A percentile compares a stretch with the other conserved stretches of the same genome.
These are phyloP conservation scores for Xanthia togata DNA, from an alignment of 2,888 invertebrate species.

Conservation along the genomic window DNA sequence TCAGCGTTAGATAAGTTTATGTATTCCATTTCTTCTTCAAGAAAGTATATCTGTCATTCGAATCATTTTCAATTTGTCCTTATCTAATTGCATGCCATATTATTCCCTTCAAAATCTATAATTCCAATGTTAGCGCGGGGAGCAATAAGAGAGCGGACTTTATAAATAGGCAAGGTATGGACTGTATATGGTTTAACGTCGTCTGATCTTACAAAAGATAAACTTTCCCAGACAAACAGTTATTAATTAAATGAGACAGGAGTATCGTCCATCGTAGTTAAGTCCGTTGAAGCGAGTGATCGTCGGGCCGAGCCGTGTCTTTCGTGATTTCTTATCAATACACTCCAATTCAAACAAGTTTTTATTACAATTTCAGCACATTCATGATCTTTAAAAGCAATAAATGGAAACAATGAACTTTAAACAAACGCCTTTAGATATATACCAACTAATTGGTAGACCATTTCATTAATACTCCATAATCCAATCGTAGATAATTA, in stretches of 20 bases:
- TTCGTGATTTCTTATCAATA: not conserved
- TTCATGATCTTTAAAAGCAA: not conserved
- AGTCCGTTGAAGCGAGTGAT: too few species aligned
- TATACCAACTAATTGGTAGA: constrained; percentile 19
- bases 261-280: too few species aligned
- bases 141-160: too few species aligned
- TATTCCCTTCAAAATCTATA: too few species aligned
- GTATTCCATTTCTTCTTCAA: not conserved
- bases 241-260: too few species aligned
- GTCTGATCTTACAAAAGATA: too few species aligned
- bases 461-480: constrained; percentile 30
- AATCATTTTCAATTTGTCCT: not conserved
- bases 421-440: constrained; percentile 23
- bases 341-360: not conserved
- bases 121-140: too few species aligned
- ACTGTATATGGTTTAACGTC: too few species aligned
- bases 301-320: too few species aligned
- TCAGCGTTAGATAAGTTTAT: not conserved
- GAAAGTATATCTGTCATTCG: not conserved
- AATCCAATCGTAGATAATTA: constrained; percentile 71
- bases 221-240: too few species aligned
- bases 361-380: not conserved
- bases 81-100: too few species aligned
- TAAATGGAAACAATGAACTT: not conserved
- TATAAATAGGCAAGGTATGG: too few species aligned